These are phyloP conservation scores for Entomyzon cyanotis DNA, from an alignment of 2,113 vertebrate genomes.

Conservation along the genomic window DNA sequence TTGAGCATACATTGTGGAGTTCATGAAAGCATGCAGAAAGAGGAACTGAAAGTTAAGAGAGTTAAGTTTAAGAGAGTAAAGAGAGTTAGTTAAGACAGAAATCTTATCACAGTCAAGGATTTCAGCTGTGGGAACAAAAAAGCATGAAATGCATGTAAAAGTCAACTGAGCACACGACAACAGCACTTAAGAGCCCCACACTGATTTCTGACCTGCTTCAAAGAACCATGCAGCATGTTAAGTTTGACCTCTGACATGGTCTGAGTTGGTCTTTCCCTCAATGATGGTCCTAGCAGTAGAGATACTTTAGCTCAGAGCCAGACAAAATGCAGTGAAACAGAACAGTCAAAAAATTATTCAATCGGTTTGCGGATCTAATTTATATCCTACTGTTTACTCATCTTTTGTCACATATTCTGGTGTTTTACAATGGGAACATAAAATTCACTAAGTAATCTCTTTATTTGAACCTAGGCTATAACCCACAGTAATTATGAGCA, in stretches of 20 bases:
- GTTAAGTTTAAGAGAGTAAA: no score
- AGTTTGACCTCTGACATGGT: slow-evolving; percentile 22
- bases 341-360: not conserved
- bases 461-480: not conserved
- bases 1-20: not conserved
- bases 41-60: slow-evolving; percentile 7
- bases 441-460: not conserved
- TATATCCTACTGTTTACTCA: not conserved
- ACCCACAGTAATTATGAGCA: not conserved
- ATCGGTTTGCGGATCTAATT: not conserved
- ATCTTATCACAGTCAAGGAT: not conserved
- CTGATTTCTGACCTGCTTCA: not conserved
- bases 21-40: not conserved
- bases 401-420: not conserved
- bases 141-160: not conserved
- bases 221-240: not conserved
- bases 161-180: not conserved
- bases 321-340: not conserved
- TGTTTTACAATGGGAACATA: not conserved
- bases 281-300: not conserved
- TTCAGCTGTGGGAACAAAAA: not conserved
- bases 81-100: not conserved
- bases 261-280: not conserved
- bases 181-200: not conserved
- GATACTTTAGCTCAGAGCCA: not conserved